These are phyloP conservation scores for Drosophila robusta DNA, from an alignment of 2,888 invertebrate genomes.

Conservation along the genomic window DNA sequence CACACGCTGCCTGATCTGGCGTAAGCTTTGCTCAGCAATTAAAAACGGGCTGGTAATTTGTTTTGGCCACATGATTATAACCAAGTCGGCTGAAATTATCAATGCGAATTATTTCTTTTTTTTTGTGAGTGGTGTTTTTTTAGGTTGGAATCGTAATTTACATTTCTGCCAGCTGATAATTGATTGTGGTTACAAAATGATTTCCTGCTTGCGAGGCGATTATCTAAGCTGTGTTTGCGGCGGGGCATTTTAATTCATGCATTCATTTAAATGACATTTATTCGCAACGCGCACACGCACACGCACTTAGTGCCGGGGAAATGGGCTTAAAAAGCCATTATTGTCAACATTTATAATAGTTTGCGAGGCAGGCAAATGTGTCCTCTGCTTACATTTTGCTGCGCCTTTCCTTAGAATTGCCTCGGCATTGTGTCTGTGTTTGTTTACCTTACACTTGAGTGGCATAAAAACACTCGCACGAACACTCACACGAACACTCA, in stretches of 20 bases:
- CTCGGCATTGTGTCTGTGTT: conserved; percentile 59
- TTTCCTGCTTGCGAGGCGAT: conserved; percentile 43
- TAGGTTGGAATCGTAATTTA: conserved; percentile 13
- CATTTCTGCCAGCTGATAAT: conserved; percentile 24
- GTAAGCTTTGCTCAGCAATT: conserved; percentile 65
- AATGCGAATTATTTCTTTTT: conserved; percentile 8
- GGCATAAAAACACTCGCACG: conserved; percentile 65
- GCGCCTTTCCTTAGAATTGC: conserved; percentile 9
- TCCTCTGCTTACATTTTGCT: conserved; percentile 39
- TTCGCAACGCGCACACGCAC: conserved; percentile 36
- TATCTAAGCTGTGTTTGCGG: conserved; percentile 39
- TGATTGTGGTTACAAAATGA: conserved; percentile 44
- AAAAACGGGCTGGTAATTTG: conserved; percentile 63
- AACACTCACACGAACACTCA: conserved; percentile 30
- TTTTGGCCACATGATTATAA: conserved; percentile 20
- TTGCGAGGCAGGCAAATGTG: conserved; percentile 52
- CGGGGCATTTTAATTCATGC: conserved; percentile 52
- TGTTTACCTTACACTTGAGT: conserved; percentile 77
- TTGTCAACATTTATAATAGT: conserved; percentile 81
- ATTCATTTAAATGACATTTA: conserved; percentile 79
- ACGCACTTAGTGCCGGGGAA: conserved; percentile 46
- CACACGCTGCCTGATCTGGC: conserved; percentile 17
- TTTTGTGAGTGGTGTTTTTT: background rate
- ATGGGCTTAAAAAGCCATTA: conserved; percentile 81
- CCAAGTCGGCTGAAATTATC: conserved; percentile 1